phyloP scores from a whole-genome alignment of 2,797 vertebrate genomes.

The Mastacembelus armatus region DNA sequence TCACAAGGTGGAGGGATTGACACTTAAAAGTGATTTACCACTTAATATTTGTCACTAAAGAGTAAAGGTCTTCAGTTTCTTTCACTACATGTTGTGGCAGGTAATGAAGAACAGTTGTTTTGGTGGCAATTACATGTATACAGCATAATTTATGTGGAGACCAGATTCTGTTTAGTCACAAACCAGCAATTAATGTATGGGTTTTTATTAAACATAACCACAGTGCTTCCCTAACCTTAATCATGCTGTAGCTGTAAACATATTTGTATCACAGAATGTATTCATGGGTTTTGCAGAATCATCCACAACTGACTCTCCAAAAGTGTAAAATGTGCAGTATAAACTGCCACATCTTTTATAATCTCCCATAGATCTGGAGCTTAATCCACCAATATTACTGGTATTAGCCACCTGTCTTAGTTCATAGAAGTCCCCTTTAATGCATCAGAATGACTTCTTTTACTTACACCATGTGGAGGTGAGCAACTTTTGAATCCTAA shows the following conservation, averaged over 20 bases:
- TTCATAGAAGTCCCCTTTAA: constrained; percentile 4
- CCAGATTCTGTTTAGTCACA: not conserved
- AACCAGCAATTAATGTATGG: not conserved
- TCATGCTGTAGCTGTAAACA: not conserved
- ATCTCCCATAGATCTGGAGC: not conserved
- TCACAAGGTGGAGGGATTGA: constrained; percentile 8
- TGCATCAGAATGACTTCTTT: constrained; percentile 37
- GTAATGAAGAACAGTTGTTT: not conserved
- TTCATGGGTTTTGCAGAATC: not conserved
- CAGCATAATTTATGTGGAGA: too few species aligned
- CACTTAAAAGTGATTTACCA: constrained; percentile 9
- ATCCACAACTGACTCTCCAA: not conserved
- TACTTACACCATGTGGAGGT: not conserved
- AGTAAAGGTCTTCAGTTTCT: not conserved
- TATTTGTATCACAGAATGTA: not conserved
- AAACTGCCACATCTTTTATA: not conserved
- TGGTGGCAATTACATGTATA: too few species aligned
- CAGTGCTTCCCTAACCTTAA: not conserved
- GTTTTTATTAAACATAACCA: not conserved
- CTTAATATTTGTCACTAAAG: not conserved
- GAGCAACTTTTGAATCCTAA: constrained; percentile 51
- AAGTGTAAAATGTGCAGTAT: not conserved
- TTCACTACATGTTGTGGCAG: not conserved
- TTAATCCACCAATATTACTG: not conserved
- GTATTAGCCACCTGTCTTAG: not conserved